phyloP scores from a whole-genome alignment of 2,113 vertebrate genomes.

The Antechinus stuartii region DNA sequence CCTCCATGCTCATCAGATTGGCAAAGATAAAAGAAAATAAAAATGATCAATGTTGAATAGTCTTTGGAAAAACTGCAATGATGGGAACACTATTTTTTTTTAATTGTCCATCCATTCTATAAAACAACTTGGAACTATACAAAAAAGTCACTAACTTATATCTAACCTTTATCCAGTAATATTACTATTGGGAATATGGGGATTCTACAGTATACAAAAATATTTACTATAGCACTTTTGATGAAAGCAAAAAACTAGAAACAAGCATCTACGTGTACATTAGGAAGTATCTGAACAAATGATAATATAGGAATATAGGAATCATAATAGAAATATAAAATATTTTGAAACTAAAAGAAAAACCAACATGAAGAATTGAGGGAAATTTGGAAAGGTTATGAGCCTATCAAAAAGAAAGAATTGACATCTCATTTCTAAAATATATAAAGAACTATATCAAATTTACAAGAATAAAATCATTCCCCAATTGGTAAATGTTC shows the following conservation, averaged over 20 bases:
- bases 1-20: background rate
- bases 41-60: background rate
- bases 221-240: background rate
- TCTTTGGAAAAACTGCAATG: background rate
- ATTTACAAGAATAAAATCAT: no score
- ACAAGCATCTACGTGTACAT: background rate
- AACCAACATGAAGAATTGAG: background rate
- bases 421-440: no score
- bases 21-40: background rate
- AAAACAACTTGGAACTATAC: background rate
- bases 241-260: background rate
- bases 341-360: background rate
- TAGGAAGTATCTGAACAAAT: background rate
- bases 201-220: background rate
- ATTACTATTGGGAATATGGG: background rate
- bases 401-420: background rate
- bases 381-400: background rate
- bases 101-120: background rate
- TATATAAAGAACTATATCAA: no score
- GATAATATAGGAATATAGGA: background rate
- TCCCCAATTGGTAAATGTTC: no score
- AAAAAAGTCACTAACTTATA: background rate
- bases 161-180: background rate
- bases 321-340: background rate
- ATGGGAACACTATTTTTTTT: background rate